These are phyloP conservation scores for Arge pagana DNA, from an alignment of 2,888 invertebrate genomes.

Conservation along the genomic window DNA sequence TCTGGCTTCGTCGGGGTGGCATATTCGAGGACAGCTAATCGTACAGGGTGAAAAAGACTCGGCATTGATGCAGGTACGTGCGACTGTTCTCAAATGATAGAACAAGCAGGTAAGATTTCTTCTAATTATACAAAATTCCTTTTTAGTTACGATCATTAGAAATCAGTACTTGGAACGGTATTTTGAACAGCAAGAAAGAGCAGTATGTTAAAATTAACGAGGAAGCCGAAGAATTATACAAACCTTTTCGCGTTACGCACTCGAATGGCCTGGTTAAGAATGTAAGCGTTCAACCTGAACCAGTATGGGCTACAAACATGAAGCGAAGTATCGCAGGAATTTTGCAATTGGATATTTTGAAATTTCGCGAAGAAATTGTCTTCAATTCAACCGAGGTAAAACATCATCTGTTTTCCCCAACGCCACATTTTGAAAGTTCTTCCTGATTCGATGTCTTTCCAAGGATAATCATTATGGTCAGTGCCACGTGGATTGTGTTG, in stretches of 20 bases:
- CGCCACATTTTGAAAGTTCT: background rate
- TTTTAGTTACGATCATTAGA: slow-evolving; percentile 46
- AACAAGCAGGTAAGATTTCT: background rate
- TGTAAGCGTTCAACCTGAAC: slow-evolving; percentile 57
- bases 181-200: slow-evolving; percentile 30
- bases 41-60: slow-evolving; percentile 41
- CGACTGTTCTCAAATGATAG: background rate
- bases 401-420: slow-evolving; percentile 1
- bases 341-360: slow-evolving; percentile 64
- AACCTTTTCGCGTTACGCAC: slow-evolving; percentile 48
- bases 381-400: slow-evolving; percentile 50
- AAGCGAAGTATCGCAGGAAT: slow-evolving; percentile 70
- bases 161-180: slow-evolving; percentile 46
- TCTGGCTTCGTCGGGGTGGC: slow-evolving; percentile 50
- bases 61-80: slow-evolving; percentile 44
- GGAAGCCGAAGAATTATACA: slow-evolving; percentile 42
- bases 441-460: background rate
- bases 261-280: slow-evolving; percentile 47
- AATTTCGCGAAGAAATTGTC: slow-evolving; percentile 33
- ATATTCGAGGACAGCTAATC: slow-evolving; percentile 44
- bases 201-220: slow-evolving; percentile 31
- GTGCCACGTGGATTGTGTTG: slow-evolving; percentile 55
- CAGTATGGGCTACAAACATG: slow-evolving; percentile 70
- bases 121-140: slow-evolving; percentile 3
- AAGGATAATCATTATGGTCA: slow-evolving; percentile 55